phyloP scores from a whole-genome alignment of 1,140 invertebrate genomes.

The Trissolcus basalis region DNA sequence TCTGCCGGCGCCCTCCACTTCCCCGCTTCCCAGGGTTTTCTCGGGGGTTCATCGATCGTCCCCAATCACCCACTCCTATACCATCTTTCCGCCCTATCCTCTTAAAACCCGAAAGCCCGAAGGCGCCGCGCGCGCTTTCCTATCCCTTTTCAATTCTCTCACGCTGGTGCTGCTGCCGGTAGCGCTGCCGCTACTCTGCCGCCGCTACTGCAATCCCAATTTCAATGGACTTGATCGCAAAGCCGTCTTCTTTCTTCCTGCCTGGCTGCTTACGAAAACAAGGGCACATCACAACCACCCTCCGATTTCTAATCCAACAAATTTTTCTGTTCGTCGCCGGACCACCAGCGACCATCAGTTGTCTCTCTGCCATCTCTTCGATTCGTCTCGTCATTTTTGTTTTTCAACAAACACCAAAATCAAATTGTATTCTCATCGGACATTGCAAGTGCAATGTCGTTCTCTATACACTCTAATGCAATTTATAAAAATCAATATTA shows the following conservation, averaged over 20 bases:
- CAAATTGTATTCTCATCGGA: neutral
- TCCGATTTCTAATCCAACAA: neutral
- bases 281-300: conserved; percentile 11
- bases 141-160: conserved; percentile 53
- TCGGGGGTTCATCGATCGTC: conserved; percentile 73
- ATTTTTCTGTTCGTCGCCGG: neutral
- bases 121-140: conserved; percentile 35
- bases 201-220: conserved; percentile 53
- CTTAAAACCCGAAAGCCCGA: conserved; percentile 60
- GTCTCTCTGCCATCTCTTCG: no score
- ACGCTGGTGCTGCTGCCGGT: no score
- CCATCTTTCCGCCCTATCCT: conserved; percentile 64
- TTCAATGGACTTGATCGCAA: conserved; percentile 40
- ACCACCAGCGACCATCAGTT: no score
- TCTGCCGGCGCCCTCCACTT: conserved; percentile 58
- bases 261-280: neutral
- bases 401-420: neutral
- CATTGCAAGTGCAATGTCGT: conserved; percentile 54
- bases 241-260: conserved; percentile 19
- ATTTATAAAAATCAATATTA: conserved; percentile 54
- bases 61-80: conserved; percentile 71
- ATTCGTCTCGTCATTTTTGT: neutral
- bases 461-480: conserved; percentile 40
- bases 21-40: conserved; percentile 65
- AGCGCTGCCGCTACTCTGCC: no score